Evolutionary conservation across 2,113 vertebrate genomes (phyloP).

Genomic region (Gopherus flavomarginatus): DNA sequence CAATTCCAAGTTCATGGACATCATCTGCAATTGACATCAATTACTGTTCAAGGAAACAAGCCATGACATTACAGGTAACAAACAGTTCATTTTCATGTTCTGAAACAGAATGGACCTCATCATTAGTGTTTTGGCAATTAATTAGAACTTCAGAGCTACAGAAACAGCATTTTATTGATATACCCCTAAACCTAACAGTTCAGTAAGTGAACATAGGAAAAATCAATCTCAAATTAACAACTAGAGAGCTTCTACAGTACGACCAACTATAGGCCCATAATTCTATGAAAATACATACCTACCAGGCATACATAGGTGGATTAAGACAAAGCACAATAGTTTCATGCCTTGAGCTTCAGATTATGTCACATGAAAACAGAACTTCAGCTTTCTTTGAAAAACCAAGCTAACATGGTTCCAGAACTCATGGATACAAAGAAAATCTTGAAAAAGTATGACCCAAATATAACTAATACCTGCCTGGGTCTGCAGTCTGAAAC

Average conservation of each 20-base stretch:
- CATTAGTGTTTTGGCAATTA: neutral
- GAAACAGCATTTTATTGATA: neutral
- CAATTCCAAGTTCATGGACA: slow-evolving; percentile 53
- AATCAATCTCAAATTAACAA: neutral
- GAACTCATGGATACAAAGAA: neutral
- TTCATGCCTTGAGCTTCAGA: neutral
- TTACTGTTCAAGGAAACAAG: slow-evolving; percentile 53
- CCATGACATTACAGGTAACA: slow-evolving; percentile 19
- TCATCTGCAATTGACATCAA: slow-evolving; percentile 33
- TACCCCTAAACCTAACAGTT: neutral
- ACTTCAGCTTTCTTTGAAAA: neutral
- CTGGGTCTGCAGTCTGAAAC: neutral
- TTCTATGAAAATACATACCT: neutral
- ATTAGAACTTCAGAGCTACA: slow-evolving; percentile 4
- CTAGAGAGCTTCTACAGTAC: neutral
- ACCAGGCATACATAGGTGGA: neutral
- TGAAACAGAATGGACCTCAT: slow-evolving; percentile 1
- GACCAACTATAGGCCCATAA: accelerated
- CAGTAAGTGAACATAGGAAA: neutral
- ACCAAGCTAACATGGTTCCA: neutral
- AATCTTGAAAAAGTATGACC: neutral
- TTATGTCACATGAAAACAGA: neutral
- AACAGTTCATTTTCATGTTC: slow-evolving; percentile 23
- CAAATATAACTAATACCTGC: neutral
- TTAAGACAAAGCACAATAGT: neutral